phyloP scores from a whole-genome alignment of 2,888 invertebrate species.

The Agonopterix subpropinquella region DNA sequence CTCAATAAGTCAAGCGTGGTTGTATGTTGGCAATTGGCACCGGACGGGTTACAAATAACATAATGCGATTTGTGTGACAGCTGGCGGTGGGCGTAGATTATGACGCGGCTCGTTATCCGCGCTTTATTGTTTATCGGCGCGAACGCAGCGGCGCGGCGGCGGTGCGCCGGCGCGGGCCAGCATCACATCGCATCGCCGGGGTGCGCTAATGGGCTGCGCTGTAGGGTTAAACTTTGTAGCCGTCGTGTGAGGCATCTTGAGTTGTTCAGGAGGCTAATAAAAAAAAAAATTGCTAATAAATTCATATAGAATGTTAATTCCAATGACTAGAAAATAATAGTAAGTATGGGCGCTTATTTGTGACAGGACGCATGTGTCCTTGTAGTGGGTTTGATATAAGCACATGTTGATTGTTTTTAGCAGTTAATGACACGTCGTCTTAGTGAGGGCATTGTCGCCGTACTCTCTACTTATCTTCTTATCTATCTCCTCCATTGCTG shows the following conservation, averaged over 20 bases:
- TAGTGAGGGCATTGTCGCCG: too few relatives aligned
- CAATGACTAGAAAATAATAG: neutral
- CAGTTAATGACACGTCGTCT: too few relatives aligned
- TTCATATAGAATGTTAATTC: too few relatives aligned
- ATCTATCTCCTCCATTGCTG: too few relatives aligned
- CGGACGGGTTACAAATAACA: conserved; percentile 39
- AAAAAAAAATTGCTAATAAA: too few relatives aligned
- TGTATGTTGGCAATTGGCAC: conserved; percentile 13
- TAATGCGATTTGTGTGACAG: conserved; percentile 60
- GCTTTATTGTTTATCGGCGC: conserved; percentile 53
- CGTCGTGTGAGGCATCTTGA: too few relatives aligned
- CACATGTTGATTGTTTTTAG: too few relatives aligned
- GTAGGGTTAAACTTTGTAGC: too few relatives aligned
- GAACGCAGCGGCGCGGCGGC: neutral
- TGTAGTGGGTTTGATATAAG: neutral
- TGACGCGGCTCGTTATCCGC: conserved; percentile 59
- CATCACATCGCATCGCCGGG: neutral
- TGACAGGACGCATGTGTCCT: neutral
- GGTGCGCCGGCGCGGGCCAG: too few relatives aligned
- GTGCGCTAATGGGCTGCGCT: neutral
- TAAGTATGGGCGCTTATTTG: neutral
- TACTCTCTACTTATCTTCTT: too few relatives aligned
- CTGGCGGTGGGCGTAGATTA: conserved; percentile 45
- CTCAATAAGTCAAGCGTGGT: conserved; percentile 8
- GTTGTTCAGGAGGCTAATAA: too few relatives aligned